Conservation (phyloP, 2,113 vertebrate genomes). For the Sturnira hondurensis region DNA sequence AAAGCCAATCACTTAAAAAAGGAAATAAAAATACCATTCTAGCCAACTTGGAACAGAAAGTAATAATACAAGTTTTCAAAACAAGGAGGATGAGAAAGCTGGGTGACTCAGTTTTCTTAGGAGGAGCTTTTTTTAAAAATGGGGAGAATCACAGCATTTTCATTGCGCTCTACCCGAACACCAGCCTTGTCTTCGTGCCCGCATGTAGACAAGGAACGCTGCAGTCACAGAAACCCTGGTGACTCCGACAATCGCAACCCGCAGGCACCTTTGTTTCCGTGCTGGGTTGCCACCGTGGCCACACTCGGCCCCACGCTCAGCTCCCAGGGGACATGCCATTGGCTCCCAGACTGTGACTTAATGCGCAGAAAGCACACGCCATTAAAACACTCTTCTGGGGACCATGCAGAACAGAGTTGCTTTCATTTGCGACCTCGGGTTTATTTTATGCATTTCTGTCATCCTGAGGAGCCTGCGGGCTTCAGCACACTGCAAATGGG, state of each 20-base stretch:
- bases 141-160: background rate
- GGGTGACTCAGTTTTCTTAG: background rate
- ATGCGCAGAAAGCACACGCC: background rate
- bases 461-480: background rate
- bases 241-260: background rate
- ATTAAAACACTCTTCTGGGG: background rate
- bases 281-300: fast-evolving
- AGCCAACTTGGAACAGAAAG: background rate
- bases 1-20: too few relatives aligned
- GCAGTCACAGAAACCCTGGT: background rate
- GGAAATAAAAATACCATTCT: background rate
- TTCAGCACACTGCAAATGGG: background rate
- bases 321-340: too few relatives aligned
- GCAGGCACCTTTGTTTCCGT: background rate
- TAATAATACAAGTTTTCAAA: background rate
- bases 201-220: background rate
- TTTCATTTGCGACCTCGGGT: background rate
- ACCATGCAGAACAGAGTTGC: background rate
- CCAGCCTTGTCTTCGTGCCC: background rate
- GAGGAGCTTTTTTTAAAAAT: background rate
- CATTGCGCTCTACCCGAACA: background rate
- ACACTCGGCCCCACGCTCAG: too few relatives aligned
- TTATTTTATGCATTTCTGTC: background rate
- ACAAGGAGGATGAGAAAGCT: background rate
- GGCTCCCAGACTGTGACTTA: background rate